Evolutionary conservation across 2,113 vertebrate species (phyloP).

Genomic region (Ictalurus punctatus): DNA sequence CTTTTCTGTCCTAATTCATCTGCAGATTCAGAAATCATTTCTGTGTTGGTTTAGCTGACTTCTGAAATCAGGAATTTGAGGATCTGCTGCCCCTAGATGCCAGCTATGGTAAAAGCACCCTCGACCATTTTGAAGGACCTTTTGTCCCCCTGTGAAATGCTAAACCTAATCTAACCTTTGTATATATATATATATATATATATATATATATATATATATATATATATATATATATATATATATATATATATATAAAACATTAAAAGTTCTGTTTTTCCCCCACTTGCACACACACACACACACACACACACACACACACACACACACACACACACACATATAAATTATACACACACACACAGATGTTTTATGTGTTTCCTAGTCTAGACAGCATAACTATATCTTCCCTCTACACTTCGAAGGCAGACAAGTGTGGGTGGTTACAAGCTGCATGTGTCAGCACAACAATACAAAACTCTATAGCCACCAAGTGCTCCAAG

Average conservation of each 20-base stretch:
- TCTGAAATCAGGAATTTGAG: conserved; percentile 29
- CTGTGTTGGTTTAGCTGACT: conserved; percentile 21
- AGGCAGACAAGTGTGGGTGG: conserved; percentile 3
- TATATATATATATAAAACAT: too few relatives aligned
- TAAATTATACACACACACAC: not conserved
- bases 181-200: too few relatives aligned
- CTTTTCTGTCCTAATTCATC: conserved; percentile 10
- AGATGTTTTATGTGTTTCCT: not conserved
- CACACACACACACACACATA: not conserved
- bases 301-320: not conserved
- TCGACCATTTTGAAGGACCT: conserved; percentile 32
- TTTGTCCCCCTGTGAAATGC: conserved; percentile 3
- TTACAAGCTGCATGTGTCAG: conserved; percentile 10
- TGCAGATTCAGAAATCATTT: conserved; percentile 25
- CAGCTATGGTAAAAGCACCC: not conserved
- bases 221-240: not conserved
- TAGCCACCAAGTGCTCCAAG: not conserved
- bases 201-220: too few relatives aligned
- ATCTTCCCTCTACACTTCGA: not conserved
- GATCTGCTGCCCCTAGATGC: conserved; percentile 41
- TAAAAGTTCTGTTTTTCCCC: not conserved
- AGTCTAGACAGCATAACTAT: conserved; percentile 24
- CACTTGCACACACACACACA: not conserved
- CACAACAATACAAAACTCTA: not conserved
- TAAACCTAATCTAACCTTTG: too few relatives aligned